Evolutionary conservation across 2,888 invertebrate genomes (phyloP).

Genomic region (Macrosiphum euphorbiae): DNA sequence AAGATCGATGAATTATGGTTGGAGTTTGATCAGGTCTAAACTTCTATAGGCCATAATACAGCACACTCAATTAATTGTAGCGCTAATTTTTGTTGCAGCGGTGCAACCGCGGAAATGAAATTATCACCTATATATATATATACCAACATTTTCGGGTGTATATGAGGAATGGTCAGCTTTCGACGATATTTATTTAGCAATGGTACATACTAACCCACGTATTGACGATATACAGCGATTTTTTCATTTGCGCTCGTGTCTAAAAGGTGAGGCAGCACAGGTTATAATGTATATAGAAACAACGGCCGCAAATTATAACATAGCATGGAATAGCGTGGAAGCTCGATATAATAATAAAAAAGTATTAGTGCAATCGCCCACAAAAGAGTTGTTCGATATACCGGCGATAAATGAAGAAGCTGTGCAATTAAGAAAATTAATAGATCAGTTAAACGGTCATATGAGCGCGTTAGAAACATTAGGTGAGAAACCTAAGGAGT

Average conservation of each 20-base stretch:
- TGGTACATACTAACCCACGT: not conserved
- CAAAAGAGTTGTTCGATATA: constrained; percentile 3
- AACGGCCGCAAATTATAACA: not conserved
- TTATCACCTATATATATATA: not conserved
- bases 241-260: not conserved
- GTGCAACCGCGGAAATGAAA: not conserved
- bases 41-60: not conserved
- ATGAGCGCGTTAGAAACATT: not conserved
- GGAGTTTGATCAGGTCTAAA: not conserved
- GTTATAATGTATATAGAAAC: constrained; percentile 7
- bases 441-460: not conserved
- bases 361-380: not conserved
- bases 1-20: not conserved
- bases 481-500: not conserved
- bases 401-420: not conserved
- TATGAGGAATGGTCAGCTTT: constrained; percentile 4
- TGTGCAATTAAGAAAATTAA: not conserved
- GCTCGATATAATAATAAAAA: constrained; percentile 7
- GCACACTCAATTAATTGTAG: not conserved
- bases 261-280: not conserved
- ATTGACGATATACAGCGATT: not conserved
- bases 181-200: not conserved
- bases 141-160: constrained; percentile 1
- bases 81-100: not conserved
- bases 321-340: not conserved